Base-by-base conservation (phyloP, 2,113 vertebrate genomes). In the Coreoperca whiteheadi region DNA sequence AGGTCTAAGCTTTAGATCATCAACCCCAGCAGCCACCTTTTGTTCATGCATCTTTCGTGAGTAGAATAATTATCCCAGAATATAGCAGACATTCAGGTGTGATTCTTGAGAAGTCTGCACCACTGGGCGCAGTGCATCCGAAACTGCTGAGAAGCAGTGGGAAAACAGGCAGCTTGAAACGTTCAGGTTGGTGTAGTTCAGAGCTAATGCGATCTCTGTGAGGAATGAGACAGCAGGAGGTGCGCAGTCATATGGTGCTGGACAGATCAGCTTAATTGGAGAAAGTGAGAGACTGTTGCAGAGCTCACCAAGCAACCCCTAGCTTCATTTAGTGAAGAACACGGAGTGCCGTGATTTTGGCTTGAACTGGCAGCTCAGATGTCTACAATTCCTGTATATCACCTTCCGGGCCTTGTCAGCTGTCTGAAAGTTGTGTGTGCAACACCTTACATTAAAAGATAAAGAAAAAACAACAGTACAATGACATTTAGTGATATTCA, bases 221-320 rank as follows among this genome's bases (percentile, higher is more conserved):
- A 87, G 78, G 89, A 87, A 78, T 16, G 82, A 90, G 80, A 81
- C 86, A 79, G 91, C 81, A 0, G 86, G 92, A 85, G 83, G 86
- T 74, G 86, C 8, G 37, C 82, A 84, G 81, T 87, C 84, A 76
- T 59, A 90, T 41, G 61, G 59, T 20, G 77, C 77, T 76, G 87
- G 89, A 91, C 81, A 83, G 82, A 91, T 90, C 83, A 61, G 79
- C 81, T 75, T 92, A 92, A 93, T 93, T 92, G 88, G 91, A 92
- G 81, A 85, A 79, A 83, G 90, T 60, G 83, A 90, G 82, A 87
- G 81, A 72, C 90, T 86, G 83, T 68, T 84, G 81, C 78, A 50
- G 87, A 59, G 84, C 89, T 88, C 75, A 32, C 56, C 21, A 8
- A 79, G 68, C 74, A 28, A 68, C 59, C 48, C 20, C 76, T 48